Evolutionary conservation across 2,797 vertebrate genomes (phyloP).

Genomic region (Rhynchotus rufescens): DNA sequence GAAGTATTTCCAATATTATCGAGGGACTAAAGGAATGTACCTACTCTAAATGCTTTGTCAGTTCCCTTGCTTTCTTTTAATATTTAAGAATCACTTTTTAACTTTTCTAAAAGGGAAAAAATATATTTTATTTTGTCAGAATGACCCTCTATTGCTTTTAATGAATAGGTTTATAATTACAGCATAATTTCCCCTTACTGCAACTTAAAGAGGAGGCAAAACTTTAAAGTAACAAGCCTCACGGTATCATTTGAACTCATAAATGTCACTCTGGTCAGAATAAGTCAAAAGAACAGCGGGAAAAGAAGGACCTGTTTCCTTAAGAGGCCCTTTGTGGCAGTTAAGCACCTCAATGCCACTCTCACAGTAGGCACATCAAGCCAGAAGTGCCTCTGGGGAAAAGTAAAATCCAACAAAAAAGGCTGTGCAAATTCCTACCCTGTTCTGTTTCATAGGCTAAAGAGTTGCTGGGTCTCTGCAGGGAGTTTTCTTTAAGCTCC

Average conservation of each 20-base stretch:
- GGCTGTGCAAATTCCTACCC: background rate
- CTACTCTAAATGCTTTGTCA: background rate
- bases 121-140: background rate
- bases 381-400: background rate
- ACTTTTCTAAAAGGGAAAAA: background rate
- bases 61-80: background rate
- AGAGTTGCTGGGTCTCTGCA: background rate
- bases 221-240: background rate
- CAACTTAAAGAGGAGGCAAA: background rate
- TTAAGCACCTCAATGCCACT: background rate
- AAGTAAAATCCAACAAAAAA: background rate
- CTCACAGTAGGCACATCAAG: background rate
- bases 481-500: background rate
- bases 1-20: background rate
- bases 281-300: background rate
- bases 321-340: background rate
- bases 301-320: background rate
- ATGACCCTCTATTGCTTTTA: background rate
- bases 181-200: background rate
- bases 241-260: background rate
- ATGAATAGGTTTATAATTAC: background rate
- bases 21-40: background rate
- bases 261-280: background rate
- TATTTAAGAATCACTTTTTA: slow-evolving; percentile 16
- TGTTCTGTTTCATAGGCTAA: background rate